These are phyloP conservation scores for Melanostoma mellinum DNA, from an alignment of 2,888 invertebrate genomes.

Conservation along the genomic window DNA sequence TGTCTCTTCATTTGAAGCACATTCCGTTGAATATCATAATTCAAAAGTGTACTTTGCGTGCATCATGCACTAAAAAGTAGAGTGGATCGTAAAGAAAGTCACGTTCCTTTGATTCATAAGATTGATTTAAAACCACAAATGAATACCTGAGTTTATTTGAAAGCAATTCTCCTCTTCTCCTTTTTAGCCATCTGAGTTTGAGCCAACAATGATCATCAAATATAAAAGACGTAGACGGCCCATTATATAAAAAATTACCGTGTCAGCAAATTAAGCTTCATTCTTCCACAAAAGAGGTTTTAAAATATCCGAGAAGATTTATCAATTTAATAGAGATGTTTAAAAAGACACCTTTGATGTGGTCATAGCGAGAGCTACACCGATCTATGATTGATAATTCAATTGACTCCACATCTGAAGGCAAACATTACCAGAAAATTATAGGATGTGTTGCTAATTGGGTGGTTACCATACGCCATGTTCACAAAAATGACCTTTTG, in stretches of 20 bases:
- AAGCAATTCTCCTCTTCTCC: too few species aligned
- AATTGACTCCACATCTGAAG: slow-evolving; percentile 26
- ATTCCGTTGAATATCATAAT: too few species aligned
- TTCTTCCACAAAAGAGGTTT: not conserved
- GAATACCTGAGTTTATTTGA: too few species aligned
- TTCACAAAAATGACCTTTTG: slow-evolving; percentile 57
- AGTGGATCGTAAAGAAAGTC: too few species aligned
- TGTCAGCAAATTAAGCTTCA: slow-evolving; percentile 37
- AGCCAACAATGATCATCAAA: not conserved
- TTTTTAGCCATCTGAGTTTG: too few species aligned
- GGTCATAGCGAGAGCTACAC: not conserved
- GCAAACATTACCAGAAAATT: slow-evolving; percentile 29
- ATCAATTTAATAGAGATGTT: slow-evolving; percentile 62
- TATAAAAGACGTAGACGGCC: not conserved
- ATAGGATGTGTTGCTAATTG: slow-evolving; percentile 51
- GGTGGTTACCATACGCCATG: slow-evolving; percentile 36
- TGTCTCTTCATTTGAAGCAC: too few species aligned
- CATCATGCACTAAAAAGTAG: too few species aligned
- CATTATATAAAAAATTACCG: slow-evolving; percentile 20
- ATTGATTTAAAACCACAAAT: too few species aligned
- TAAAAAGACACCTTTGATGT: slow-evolving; percentile 20
- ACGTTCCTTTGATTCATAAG: too few species aligned
- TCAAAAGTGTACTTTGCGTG: too few species aligned
- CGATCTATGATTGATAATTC: slow-evolving; percentile 34
- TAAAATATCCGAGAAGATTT: slow-evolving; percentile 38